These are phyloP conservation scores for Hozukius guyotensis DNA, from an alignment of 2,797 vertebrate genomes.

Conservation along the genomic window DNA sequence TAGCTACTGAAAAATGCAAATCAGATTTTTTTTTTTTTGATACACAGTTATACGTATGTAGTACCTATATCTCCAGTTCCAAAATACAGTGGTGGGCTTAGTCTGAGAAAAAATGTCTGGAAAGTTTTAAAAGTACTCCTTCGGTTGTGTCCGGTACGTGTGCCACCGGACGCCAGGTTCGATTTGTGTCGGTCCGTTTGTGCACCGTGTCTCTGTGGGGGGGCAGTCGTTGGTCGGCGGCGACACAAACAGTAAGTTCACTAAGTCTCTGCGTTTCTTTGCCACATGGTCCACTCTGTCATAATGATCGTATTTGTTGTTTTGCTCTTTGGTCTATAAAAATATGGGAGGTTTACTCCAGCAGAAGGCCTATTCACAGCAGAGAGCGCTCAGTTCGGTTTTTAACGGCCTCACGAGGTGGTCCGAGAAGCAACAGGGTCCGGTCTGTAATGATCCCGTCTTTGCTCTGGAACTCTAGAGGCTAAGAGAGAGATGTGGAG, in stretches of 20 bases:
- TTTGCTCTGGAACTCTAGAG: slow-evolving; percentile 63
- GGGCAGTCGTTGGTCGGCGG: slow-evolving; percentile 26
- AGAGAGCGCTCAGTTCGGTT: slow-evolving; percentile 75
- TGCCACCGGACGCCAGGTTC: slow-evolving; percentile 29
- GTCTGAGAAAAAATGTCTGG: slow-evolving; percentile 85
- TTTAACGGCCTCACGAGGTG: slow-evolving; percentile 63
- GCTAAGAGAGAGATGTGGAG: slow-evolving; percentile 26
- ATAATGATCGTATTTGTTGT: slow-evolving; percentile 75
- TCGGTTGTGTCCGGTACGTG: slow-evolving; percentile 66
- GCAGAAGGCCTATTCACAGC: slow-evolving; percentile 91
- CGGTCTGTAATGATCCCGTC: slow-evolving; percentile 79
- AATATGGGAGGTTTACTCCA: slow-evolving; percentile 92
- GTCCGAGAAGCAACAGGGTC: slow-evolving; percentile 77
- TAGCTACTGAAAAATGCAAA: slow-evolving; percentile 92
- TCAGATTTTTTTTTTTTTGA: slow-evolving; percentile 70
- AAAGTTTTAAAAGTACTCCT: slow-evolving; percentile 86
- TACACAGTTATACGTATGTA: slow-evolving; percentile 83
- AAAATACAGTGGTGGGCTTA: slow-evolving; percentile 93
- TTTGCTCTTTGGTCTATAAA: slow-evolving; percentile 99
- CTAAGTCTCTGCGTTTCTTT: slow-evolving; percentile 36
- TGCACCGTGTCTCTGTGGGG: slow-evolving; percentile 36
- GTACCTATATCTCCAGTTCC: slow-evolving; percentile 83
- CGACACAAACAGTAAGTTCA: slow-evolving; percentile 33
- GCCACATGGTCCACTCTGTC: slow-evolving; percentile 55
- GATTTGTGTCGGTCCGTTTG: slow-evolving; percentile 31